phyloP scores from a whole-genome alignment of 2,113 vertebrate species.

The Lucifuga dentata region DNA sequence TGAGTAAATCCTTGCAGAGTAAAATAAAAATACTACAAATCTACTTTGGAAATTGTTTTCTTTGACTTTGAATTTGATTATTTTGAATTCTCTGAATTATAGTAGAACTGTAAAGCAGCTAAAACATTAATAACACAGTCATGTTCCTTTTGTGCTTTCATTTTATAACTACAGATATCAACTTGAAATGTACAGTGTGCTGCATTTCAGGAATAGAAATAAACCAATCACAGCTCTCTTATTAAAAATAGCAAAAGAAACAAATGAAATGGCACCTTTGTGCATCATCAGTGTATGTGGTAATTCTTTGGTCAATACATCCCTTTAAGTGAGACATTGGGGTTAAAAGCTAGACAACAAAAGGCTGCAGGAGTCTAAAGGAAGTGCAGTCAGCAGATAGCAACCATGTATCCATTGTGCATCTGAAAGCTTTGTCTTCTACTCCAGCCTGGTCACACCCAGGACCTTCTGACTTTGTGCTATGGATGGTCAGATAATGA shows the following conservation, averaged over 20 bases:
- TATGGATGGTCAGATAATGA: constrained; percentile 26
- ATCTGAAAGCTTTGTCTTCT: constrained; percentile 47
- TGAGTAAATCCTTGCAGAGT: neutral
- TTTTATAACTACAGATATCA: constrained; percentile 10
- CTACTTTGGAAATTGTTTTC: constrained; percentile 20
- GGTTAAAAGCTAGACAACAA: constrained; percentile 41
- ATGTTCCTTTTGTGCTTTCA: constrained; percentile 8
- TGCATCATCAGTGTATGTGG: constrained; percentile 21
- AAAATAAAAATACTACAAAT: constrained; percentile 12
- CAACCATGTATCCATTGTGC: constrained; percentile 3
- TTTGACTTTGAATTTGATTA: constrained; percentile 4
- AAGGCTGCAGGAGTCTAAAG: constrained; percentile 25
- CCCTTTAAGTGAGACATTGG: constrained; percentile 11
- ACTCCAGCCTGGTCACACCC: constrained; percentile 34
- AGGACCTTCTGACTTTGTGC: constrained; percentile 30
- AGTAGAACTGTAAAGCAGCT: constrained; percentile 25
- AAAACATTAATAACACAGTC: constrained; percentile 11
- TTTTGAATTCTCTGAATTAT: constrained; percentile 31
- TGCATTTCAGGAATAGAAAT: neutral
- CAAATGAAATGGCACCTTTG: constrained; percentile 11
- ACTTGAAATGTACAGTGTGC: constrained; percentile 1
- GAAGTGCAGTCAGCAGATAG: constrained; percentile 65
- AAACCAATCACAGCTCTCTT: neutral
- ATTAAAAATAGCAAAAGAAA: constrained; percentile 4
- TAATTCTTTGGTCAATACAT: constrained; percentile 10